These are phyloP conservation scores for Setophaga kirtlandii DNA, from an alignment of 2,113 vertebrate genomes.

Conservation along the genomic window DNA sequence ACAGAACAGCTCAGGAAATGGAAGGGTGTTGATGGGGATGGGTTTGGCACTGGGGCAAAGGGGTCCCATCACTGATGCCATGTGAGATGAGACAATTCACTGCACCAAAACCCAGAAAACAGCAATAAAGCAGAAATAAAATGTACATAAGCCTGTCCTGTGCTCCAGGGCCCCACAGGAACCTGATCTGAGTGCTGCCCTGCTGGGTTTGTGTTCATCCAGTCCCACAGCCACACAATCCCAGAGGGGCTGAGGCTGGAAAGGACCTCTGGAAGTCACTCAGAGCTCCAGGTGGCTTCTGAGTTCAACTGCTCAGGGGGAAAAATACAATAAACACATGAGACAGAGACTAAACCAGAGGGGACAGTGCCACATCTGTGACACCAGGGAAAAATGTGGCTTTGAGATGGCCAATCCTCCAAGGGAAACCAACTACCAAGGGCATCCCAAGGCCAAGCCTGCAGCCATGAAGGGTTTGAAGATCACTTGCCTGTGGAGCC, in stretches of 20 bases:
- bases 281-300: not conserved
- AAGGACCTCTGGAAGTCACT: not conserved
- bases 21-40: not conserved
- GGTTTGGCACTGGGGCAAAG: not conserved
- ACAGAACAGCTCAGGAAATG: rapidly evolving
- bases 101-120: not conserved
- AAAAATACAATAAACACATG: rapidly evolving
- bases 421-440: not conserved
- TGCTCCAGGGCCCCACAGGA: not conserved
- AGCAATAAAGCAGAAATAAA: not conserved
- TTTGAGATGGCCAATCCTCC: not conserved
- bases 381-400: rapidly evolving
- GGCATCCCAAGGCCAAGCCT: not conserved
- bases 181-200: not conserved
- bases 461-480: not conserved
- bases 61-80: rapidly evolving
- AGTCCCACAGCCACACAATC: not conserved
- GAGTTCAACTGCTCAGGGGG: rapidly evolving
- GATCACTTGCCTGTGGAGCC: not conserved
- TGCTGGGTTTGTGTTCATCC: not conserved
- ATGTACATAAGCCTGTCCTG: not conserved
- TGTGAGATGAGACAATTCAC: rapidly evolving
- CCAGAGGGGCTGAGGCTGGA: not conserved
- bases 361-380: rapidly evolving
- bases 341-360: not conserved